Evolutionary conservation across 2,888 invertebrate species (phyloP), one percentile per base, ranked within the genome.

Genomic region (Endomychus coccineus): DNA sequence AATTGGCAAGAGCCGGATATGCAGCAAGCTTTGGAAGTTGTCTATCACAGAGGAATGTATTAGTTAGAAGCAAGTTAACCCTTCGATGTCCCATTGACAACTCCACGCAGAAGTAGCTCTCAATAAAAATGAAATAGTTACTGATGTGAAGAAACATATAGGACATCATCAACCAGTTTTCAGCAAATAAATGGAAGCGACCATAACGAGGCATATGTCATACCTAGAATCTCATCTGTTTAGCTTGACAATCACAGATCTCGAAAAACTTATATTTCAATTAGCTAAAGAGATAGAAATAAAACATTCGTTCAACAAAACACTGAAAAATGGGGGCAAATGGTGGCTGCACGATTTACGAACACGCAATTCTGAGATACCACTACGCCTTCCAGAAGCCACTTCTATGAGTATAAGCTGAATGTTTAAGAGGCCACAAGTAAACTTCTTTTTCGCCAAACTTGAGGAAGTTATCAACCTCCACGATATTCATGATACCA

Each of bases 371-470:
- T 12, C 24, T 9, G 24, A 23, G 11, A 23, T 23, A 23, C 11
- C 24, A 23, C 24, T 23, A 3, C 24, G 24, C n/a, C 24, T 23
- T 23, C 24, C 24, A 10, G 24, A 23, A 9, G 24, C 24, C 11
- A 23, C 9, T 9, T 23, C 24, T 23, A 5, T 23, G 11, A 12
- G 10, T 23, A n/a, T n/a, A 12, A 12, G 10, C 4, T 12, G 11
- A 12, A 12, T 12, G n/a, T n/a, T n/a, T n/a, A n/a, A n/a, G n/a
- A n/a, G n/a, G n/a, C n/a, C n/a, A n/a, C n/a, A n/a, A n/a, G n/a
- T n/a, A n/a, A n/a, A n/a, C n/a, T n/a, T n/a, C n/a, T n/a, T n/a
- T n/a, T n/a, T n/a, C n/a, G n/a, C n/a, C n/a, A n/a, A n/a, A n/a
- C n/a, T n/a, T n/a, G n/a, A n/a, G n/a, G n/a, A n/a, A n/a, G n/a